Base-by-base conservation (phyloP, 2,797 vertebrate species). In the Leptatherina wallacei region DNA sequence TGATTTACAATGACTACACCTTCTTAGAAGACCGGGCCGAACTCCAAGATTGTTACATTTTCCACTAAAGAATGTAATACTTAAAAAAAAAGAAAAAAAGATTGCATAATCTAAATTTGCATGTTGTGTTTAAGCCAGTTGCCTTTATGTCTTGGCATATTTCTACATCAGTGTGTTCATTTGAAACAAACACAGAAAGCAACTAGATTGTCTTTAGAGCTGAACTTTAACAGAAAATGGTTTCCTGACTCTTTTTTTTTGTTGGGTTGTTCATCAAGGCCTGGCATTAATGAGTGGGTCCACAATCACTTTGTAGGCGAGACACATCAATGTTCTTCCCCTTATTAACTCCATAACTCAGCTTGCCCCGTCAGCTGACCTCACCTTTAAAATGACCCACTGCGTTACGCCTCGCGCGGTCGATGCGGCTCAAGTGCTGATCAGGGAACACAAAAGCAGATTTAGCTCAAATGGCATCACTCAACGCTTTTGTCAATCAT, bases 341-440 rank as follows among this genome's bases (percentile, higher is more conserved):
- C 80, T 92, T 93, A 93, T 93, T 93, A 93, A 87, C 84, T 69
- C 81, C 85, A 91, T 93, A 89, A 92, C 83, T 93, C 90, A 91
- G 75, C 65, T 6, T n/a, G 16, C 24, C 55, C 78, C 64, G 69
- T 60, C 66, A 47, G 77, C 57, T 10, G 51, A 65, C 66, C 73
- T 73, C 62, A 75, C 82, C 76, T 88, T 86, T 89, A 78, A 80
- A 82, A 63, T 59, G 59, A 81, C 75, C 74, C 75, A 20, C 24
- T 18, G 70, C 55, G 71, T 77, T 16, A 1, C 76, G 13, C 58
- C 78, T 52, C 47, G 27, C 62, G 22, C 29, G 73, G 87, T 88
- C 88, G 78, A 89, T 90, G 90, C n/a, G 6, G 73, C 56, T 30
- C 61, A 59, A 89, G 69, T 75, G 82, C 62, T 24, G 82, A 71